These are phyloP conservation scores for Circaetus cinerascens DNA, from an alignment of 2,113 vertebrate genomes.

Conservation along the genomic window DNA sequence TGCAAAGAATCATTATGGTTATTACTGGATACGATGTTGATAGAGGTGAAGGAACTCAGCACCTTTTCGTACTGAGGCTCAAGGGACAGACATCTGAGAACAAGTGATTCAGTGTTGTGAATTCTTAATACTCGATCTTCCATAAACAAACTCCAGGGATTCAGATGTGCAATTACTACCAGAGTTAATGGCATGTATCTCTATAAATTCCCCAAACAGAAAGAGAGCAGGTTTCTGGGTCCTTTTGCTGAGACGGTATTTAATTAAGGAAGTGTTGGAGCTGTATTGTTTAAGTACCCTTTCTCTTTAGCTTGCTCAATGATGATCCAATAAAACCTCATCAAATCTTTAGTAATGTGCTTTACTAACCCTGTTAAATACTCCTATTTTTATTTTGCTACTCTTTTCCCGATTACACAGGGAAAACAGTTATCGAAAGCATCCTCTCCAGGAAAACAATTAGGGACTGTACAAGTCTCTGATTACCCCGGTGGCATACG, in stretches of 20 bases:
- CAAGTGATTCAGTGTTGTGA: neutral
- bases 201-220: constrained; percentile 13
- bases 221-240: neutral
- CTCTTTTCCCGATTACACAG: neutral
- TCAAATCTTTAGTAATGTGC: constrained; percentile 39
- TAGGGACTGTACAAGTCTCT: neutral
- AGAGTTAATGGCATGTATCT: neutral
- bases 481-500: neutral
- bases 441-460: constrained; percentile 53
- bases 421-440: constrained; percentile 11
- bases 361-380: constrained; percentile 35
- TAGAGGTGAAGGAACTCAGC: neutral
- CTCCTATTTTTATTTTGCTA: constrained; percentile 57
- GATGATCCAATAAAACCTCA: constrained; percentile 37
- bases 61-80: neutral
- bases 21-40: neutral
- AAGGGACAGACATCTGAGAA: neutral
- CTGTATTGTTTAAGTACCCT: neutral
- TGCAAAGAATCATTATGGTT: neutral
- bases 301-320: constrained; percentile 1
- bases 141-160: constrained; percentile 19
- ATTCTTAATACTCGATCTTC: neutral
- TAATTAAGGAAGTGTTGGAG: constrained; percentile 26
- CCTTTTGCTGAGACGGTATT: constrained; percentile 8
- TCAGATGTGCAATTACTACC: neutral